A percentile compares a stretch with the other conserved stretches of the same genome.
These are phyloP conservation scores for Ostrea edulis DNA, from an alignment of 1,140 invertebrate genomes.

Conservation along the genomic window DNA sequence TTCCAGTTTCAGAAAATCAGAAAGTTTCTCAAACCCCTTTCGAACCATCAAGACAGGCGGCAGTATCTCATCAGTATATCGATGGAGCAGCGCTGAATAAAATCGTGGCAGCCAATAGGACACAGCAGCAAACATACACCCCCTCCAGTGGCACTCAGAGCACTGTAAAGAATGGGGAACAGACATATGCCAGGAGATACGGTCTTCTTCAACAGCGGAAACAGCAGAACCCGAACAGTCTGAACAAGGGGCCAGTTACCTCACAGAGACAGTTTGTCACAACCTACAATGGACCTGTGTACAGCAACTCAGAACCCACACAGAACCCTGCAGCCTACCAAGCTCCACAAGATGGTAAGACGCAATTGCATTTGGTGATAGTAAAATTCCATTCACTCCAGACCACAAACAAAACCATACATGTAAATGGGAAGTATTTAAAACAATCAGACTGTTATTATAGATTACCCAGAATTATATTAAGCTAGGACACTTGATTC, in stretches of 20 bases:
- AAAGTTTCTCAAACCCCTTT: not conserved
- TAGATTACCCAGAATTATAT: too few relatives aligned
- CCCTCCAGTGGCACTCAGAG: not conserved
- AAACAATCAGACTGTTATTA: too few relatives aligned
- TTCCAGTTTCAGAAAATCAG: constrained; percentile 41
- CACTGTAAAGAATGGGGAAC: constrained; percentile 49
- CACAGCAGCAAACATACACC: constrained; percentile 37
- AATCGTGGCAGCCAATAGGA: constrained; percentile 49
- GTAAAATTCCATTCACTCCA: too few relatives aligned
- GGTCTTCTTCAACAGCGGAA: constrained; percentile 68
- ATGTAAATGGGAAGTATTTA: too few relatives aligned
- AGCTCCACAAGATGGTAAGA: constrained; percentile 45
- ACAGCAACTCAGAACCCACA: constrained; percentile 48
- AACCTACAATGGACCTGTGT: constrained; percentile 49
- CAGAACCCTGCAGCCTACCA: constrained; percentile 47
- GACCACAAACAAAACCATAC: too few relatives aligned
- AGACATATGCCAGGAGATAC: constrained; percentile 62
- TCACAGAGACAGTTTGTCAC: constrained; percentile 50
- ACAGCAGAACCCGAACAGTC: constrained; percentile 60
- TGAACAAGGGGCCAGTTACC: constrained; percentile 39
- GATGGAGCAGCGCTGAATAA: constrained; percentile 70
- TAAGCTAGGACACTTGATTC: too few relatives aligned
- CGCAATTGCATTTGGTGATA: too few relatives aligned
- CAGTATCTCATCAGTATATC: constrained; percentile 70
- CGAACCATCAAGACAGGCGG: constrained; percentile 57